Base-by-base conservation (phyloP, 2,113 vertebrate species). In the Sciurus niger region DNA sequence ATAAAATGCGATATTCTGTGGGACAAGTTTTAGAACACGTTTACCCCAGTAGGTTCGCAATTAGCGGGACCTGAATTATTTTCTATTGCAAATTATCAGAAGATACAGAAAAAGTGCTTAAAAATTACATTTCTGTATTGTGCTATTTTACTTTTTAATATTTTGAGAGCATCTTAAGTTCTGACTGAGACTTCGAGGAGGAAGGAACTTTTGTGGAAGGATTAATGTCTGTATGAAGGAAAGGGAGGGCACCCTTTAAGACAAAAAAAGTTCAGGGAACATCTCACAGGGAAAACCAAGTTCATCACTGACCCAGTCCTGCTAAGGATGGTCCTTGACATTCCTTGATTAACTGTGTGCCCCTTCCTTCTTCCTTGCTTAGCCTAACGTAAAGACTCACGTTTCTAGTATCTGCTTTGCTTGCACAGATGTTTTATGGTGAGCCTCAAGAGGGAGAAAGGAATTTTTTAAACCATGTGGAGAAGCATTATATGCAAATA, bases 221-320 rank as follows among this genome's bases (percentile, higher is more conserved):
- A 34, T 83, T 13, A 24, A 58, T 67, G 93, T 5, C 37, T 5
- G 4, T 3, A 0, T 14, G n/a, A 16, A 51, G 67, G n/a, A 37
- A 37, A 48, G n/a, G 9, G 3, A n/a, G 40, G 0, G 17, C 1
- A 25, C 0, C 25, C 16, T 60, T 6, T 2, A 68, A n/a, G 40
- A 82, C 46, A 8, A 40, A 24, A 53, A 72, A 11, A 37, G 6
- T 1, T 5, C 2, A 72, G 53, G 2, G 32, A 46, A 17, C 30
- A 51, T 13, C 40, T 18, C 3, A 0, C 4, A 12, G 48, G 55
- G 14, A 1, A 60, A 65, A 32, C n/a, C 60, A 14, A 37, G 43
- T 10, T 92, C 58, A 13, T 37, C 17, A 1, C 28, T 1, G 25
- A 3, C 34, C 67, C 60, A 17, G 25, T 5, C 25, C 60, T n/a